A percentile compares a stretch with the other conserved stretches of the same genome.
These are phyloP conservation scores for Eubasilissa splendida DNA, from an alignment of 2,888 invertebrate species.

Conservation along the genomic window DNA sequence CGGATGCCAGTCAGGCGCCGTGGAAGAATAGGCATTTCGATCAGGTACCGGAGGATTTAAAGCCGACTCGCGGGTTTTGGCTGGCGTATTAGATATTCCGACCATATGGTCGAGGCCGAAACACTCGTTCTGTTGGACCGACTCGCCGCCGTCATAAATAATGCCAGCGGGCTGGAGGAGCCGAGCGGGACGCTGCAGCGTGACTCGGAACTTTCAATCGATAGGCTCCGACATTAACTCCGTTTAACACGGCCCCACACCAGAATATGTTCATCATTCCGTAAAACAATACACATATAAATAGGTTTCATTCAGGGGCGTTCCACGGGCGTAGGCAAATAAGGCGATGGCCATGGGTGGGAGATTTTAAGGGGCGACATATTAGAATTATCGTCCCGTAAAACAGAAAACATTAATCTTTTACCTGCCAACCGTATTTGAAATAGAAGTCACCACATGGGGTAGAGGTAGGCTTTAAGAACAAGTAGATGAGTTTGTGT, in stretches of 20 bases:
- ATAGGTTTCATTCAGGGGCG: too few species aligned
- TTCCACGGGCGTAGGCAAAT: too few species aligned
- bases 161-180: neutral
- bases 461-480: too few species aligned
- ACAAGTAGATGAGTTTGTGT: too few species aligned
- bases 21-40: neutral
- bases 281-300: too few species aligned
- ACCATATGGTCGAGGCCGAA: conserved; percentile 27
- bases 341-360: too few species aligned
- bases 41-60: neutral
- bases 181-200: conserved; percentile 8
- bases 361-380: too few species aligned
- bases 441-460: too few species aligned
- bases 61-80: neutral
- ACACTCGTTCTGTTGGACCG: conserved; percentile 1
- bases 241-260: conserved; percentile 2
- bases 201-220: conserved; percentile 19
- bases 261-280: neutral
- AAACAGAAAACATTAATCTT: too few species aligned
- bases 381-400: too few species aligned
- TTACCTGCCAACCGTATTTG: too few species aligned
- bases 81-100: conserved; percentile 25
- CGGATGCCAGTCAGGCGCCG: neutral
- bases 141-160: conserved; percentile 6
- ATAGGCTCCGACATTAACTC: conserved; percentile 8